Conservation (phyloP, 2,113 vertebrate species). For the Megaceryle maxima region DNA sequence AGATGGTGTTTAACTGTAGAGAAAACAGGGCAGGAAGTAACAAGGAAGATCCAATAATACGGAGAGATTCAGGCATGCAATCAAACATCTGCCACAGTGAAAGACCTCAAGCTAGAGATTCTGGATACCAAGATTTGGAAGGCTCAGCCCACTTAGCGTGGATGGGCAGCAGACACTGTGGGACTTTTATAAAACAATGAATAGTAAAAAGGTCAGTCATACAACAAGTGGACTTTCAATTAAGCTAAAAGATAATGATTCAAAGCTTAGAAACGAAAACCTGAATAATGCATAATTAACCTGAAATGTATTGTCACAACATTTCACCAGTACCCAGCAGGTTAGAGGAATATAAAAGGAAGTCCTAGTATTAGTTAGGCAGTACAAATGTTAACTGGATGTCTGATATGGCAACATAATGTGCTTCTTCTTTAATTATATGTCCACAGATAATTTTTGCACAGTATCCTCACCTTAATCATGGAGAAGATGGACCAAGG, state of each 20-base stretch:
- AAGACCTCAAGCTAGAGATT: neutral
- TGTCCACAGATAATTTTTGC: neutral
- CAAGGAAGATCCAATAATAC: neutral
- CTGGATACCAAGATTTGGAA: neutral
- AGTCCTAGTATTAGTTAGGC: neutral
- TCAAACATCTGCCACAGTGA: neutral
- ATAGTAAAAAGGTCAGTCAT: neutral
- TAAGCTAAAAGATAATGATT: neutral
- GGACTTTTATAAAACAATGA: neutral
- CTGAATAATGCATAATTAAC: neutral
- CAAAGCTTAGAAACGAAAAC: neutral
- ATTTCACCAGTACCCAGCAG: neutral
- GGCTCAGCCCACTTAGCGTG: neutral
- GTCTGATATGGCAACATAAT: neutral
- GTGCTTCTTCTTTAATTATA: neutral
- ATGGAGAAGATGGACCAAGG: neutral
- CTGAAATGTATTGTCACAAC: neutral
- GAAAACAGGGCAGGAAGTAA: neutral
- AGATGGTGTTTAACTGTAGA: neutral
- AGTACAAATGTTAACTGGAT: neutral
- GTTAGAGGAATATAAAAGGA: neutral
- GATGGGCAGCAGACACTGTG: neutral
- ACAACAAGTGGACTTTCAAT: neutral
- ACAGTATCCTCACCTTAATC: neutral
- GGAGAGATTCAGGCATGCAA: neutral